Conservation (phyloP, 2,888 invertebrate genomes). For the Chalcis sispes region DNA sequence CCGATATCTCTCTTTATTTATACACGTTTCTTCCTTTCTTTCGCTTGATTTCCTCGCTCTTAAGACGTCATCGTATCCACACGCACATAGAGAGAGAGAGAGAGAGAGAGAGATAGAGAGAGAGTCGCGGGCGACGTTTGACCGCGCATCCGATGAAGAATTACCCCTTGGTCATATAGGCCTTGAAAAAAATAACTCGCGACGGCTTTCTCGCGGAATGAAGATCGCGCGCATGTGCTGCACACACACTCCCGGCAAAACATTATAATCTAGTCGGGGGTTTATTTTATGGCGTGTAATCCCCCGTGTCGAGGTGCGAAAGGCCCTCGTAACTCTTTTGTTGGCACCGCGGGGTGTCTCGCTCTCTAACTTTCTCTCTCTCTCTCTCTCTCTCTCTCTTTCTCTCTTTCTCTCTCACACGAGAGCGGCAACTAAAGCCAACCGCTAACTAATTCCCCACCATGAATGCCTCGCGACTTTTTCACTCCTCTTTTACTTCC, state of each 20-base stretch:
- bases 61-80: too few relatives aligned
- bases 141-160: slow-evolving; percentile 53
- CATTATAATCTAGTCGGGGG: slow-evolving; percentile 71
- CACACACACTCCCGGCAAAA: slow-evolving; percentile 63
- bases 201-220: slow-evolving; percentile 24
- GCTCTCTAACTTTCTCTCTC: too few relatives aligned
- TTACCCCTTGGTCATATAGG: slow-evolving; percentile 53
- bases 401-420: too few relatives aligned
- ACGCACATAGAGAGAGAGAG: too few relatives aligned
- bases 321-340: slow-evolving; percentile 74
- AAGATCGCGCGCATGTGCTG: slow-evolving; percentile 60
- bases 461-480: slow-evolving; percentile 58
- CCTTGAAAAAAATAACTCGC: slow-evolving; percentile 54
- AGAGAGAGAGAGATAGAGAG: neutral
- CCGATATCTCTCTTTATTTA: neutral
- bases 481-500: slow-evolving; percentile 11
- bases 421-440: slow-evolving; percentile 68
- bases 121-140: slow-evolving; percentile 30
- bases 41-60: slow-evolving; percentile 58
- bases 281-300: slow-evolving; percentile 74
- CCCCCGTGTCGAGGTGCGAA: slow-evolving; percentile 74
- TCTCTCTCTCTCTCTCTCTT: too few relatives aligned
- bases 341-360: slow-evolving; percentile 71
- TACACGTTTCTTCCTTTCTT: neutral
- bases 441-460: slow-evolving; percentile 72